Percentiles rank a stretch among this genome's conserved stretches.
Conservation (phyloP, 2,888 invertebrate species). For the Venustoraphidia nigricollis region DNA sequence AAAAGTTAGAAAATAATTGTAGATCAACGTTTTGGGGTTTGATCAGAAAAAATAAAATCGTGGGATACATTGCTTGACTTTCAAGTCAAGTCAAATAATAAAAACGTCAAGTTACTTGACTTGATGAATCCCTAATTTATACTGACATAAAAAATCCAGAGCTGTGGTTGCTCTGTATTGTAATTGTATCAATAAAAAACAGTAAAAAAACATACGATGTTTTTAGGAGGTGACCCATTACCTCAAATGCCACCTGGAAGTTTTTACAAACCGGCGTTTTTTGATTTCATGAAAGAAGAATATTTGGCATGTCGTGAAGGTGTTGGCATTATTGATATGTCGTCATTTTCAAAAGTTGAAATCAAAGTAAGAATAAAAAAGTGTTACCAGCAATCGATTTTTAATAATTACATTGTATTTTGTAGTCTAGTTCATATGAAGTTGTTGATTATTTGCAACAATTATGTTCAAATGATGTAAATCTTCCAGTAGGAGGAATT, state of each 20-base stretch:
- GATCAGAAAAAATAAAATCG: no score
- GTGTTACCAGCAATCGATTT: slow-evolving; percentile 4
- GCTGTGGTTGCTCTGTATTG: slow-evolving; percentile 8
- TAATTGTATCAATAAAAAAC: neutral
- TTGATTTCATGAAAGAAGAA: slow-evolving; percentile 51
- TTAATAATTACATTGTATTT: slow-evolving; percentile 8
- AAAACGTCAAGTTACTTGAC: no score
- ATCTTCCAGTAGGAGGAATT: slow-evolving; percentile 45
- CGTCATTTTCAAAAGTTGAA: slow-evolving; percentile 61
- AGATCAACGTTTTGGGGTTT: no score
- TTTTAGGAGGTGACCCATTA: slow-evolving; percentile 29
- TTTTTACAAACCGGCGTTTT: slow-evolving; percentile 53
- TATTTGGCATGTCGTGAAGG: slow-evolving; percentile 58
- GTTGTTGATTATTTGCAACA: slow-evolving; percentile 46
- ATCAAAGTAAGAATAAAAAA: slow-evolving; percentile 35
- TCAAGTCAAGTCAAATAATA: no score
- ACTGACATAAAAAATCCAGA: neutral
- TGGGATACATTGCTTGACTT: no score
- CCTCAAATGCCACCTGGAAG: slow-evolving; percentile 41
- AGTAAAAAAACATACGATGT: neutral
- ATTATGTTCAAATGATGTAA: slow-evolving; percentile 49
- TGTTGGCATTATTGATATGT: slow-evolving; percentile 67
- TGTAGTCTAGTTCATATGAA: slow-evolving; percentile 39
- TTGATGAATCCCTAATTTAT: no score
- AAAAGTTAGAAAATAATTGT: no score